Evolutionary conservation across 2,113 vertebrate genomes (phyloP).

Genomic region (Scomber japonicus): DNA sequence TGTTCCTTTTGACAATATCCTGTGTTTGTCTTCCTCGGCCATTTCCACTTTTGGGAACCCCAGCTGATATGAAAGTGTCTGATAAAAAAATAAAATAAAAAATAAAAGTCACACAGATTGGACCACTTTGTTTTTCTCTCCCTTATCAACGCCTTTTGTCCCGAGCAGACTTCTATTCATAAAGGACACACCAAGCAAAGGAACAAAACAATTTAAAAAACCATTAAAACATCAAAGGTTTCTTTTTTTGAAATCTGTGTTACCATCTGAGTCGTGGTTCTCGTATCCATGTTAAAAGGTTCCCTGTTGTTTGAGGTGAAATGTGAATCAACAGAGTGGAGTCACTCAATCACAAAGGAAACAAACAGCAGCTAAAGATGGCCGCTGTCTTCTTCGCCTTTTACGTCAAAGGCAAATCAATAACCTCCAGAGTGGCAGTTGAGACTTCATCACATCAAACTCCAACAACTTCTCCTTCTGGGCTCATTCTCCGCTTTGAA

Average conservation of each 20-base stretch:
- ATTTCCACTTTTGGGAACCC: constrained; percentile 7
- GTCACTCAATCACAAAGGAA: constrained; percentile 16
- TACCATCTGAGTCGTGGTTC: constrained; percentile 42
- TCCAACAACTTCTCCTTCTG: neutral
- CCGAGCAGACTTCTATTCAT: constrained; percentile 20
- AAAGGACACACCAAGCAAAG: constrained; percentile 28
- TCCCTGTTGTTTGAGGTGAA: constrained; percentile 63
- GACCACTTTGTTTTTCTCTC: constrained; percentile 53
- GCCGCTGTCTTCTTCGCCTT: constrained; percentile 46
- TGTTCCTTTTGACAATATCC: constrained; percentile 46
- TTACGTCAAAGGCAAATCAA: constrained; percentile 49
- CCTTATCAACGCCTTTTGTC: constrained; percentile 17
- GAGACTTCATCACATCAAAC: constrained; percentile 17
- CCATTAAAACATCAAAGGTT: constrained; percentile 22
- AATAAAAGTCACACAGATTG: constrained; percentile 67
- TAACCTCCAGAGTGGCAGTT: constrained; percentile 49
- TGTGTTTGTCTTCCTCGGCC: constrained; percentile 16
- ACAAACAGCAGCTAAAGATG: constrained; percentile 40
- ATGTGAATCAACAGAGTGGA: constrained; percentile 49
- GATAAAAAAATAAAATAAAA: constrained; percentile 45
- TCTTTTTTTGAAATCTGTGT: constrained; percentile 1
- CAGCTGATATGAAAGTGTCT: constrained; percentile 22
- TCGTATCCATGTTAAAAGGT: constrained; percentile 31
- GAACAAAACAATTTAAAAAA: constrained; percentile 7
- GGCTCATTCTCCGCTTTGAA: constrained; percentile 45